Conservation (phyloP, 30 jellyfish, hydroid and myxozoan species). For the Hydractinia symbiolongicarpus region DNA sequence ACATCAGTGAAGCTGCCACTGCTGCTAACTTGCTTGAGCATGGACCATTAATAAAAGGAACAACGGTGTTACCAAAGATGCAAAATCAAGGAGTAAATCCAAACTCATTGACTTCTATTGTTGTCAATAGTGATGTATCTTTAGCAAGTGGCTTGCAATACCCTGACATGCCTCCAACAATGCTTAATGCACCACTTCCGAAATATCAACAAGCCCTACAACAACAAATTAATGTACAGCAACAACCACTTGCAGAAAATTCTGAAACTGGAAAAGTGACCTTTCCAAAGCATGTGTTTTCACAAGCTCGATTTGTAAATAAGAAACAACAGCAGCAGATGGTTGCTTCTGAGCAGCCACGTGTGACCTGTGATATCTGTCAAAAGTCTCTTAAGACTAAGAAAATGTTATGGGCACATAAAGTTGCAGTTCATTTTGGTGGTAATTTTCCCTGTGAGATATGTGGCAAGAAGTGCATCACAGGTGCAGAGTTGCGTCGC, state of each 20-base stretch:
- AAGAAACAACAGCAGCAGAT: constrained; percentile 43
- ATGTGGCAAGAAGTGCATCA: constrained; percentile 44
- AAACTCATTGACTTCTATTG: neutral
- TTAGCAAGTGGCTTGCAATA: constrained; percentile 29
- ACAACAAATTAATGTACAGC: constrained; percentile 33
- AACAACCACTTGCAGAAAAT: constrained; percentile 22
- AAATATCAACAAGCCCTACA: constrained; percentile 44
- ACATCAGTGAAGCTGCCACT: constrained; percentile 21
- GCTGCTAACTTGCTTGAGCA: constrained; percentile 4
- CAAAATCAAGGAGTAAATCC: constrained; percentile 3
- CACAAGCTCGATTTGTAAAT: constrained; percentile 41
- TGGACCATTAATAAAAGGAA: constrained; percentile 7
- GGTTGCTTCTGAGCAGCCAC: constrained; percentile 30
- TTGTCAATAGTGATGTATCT: constrained; percentile 31
- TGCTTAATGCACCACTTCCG: constrained; percentile 28
- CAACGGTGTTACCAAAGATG: constrained; percentile 14
- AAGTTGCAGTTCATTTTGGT: constrained; percentile 44
- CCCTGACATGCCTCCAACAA: constrained; percentile 31
- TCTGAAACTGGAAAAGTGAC: constrained; percentile 42
- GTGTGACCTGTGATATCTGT: constrained; percentile 37
- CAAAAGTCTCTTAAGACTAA: constrained; percentile 35
- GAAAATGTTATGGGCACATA: constrained; percentile 52
- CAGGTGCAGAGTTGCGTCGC: constrained; percentile 46
- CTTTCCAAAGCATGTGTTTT: constrained; percentile 44
- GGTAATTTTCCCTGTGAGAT: constrained; percentile 46